phyloP scores from a whole-genome alignment of 2,797 vertebrate genomes.

The Catostomus latipinnis region DNA sequence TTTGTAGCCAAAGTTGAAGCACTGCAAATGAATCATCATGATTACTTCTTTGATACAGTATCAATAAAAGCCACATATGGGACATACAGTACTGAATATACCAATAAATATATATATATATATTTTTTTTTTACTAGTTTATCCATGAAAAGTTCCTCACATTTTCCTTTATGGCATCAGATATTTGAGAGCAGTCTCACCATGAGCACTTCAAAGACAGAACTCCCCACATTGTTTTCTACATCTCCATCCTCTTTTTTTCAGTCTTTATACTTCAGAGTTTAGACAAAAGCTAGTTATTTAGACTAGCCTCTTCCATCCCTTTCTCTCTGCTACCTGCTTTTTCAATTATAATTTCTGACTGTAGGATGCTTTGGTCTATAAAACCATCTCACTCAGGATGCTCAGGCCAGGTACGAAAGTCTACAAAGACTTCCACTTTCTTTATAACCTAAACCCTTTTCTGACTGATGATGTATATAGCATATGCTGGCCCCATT shows the following conservation, averaged over 20 bases:
- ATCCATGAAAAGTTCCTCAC: background rate
- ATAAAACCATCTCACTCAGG: conserved; percentile 45
- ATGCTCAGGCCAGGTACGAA: conserved; percentile 44
- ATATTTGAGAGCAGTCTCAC: background rate
- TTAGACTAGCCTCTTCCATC: background rate
- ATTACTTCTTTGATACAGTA: conserved; percentile 11
- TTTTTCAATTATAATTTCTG: conserved; percentile 49
- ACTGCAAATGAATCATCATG: conserved; percentile 25
- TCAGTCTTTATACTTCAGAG: background rate
- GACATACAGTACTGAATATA: background rate
- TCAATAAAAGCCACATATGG: background rate
- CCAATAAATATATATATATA: background rate
- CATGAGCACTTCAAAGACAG: background rate
- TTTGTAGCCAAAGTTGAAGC: background rate
- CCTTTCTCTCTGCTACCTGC: conserved; percentile 30
- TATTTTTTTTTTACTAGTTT: background rate
- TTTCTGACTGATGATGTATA: conserved; percentile 46
- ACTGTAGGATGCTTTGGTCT: conserved; percentile 41
- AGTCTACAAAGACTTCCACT: conserved; percentile 41
- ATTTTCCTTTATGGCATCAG: conserved; percentile 2
- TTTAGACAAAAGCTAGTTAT: background rate
- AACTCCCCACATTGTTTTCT: conserved; percentile 30
- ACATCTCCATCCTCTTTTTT: conserved; percentile 7
- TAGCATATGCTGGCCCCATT: conserved; percentile 56
- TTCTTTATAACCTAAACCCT: conserved; percentile 53